Evolutionary conservation across 1,140 invertebrate species (phyloP), one percentile per base, ranked within the genome.

Genomic region (Venustaconcha ellipsiformis): DNA sequence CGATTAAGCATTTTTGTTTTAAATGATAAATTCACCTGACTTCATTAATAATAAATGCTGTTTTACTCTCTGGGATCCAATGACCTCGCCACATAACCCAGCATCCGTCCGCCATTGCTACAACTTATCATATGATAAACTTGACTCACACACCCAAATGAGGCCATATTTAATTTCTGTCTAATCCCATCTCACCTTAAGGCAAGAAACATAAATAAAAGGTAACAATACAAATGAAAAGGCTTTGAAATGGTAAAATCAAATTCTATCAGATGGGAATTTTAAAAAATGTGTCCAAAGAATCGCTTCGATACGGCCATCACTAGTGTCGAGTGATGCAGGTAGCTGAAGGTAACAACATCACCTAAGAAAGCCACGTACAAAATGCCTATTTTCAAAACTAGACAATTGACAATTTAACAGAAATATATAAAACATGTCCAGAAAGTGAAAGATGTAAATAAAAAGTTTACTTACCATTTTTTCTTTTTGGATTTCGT

Each of bases 401-500:
- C 48, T 59, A 26, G 4, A 57, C 18, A 26, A 23, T 66, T 72
- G 58, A 60, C 60, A 18, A 67, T 18, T 8, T 14, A 37, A 74
- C 8, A 59, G 59, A 60, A 62, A 60, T 20, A 57, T 56, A 77
- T 68, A 30, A 65, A 68, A 56, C 37, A 37, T 63, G 67, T 15
- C 67, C 59, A 67, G 59, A 18, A n/a, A 57, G 17, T 59, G 30
- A 60, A 77, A 37, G 26, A 59, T 17, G 63, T 56, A 23, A 14
- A 67, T 57, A 56, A 59, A 72, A 69, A 23, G 55, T 30, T 6
- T 57, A 80, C 78, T 67, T 70, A 80, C 78, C 74, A 60, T 80
- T 80, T 74, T 80, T 80, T 37, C 75, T 48, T 71, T 67, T 68
- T 3, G 78, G 78, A 77, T 80, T 80, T 57, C 67, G 67, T 67